phyloP scores from a whole-genome alignment of 2,888 invertebrate genomes.

The Drosophila anceps region DNA sequence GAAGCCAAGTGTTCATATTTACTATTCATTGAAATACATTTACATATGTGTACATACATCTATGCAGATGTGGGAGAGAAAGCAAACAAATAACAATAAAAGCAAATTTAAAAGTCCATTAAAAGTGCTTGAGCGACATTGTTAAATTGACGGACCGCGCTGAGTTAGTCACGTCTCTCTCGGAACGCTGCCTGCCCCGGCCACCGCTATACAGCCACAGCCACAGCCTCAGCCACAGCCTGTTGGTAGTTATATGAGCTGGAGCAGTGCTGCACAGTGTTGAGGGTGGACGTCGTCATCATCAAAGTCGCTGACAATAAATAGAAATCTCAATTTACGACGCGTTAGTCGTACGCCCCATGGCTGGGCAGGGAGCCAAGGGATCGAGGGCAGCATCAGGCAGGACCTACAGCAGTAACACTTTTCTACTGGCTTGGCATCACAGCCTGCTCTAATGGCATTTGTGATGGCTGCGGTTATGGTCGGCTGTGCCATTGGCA shows the following conservation, averaged over 20 bases:
- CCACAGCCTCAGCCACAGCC: background rate
- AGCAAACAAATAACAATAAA: slow-evolving; percentile 68
- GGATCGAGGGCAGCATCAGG: background rate
- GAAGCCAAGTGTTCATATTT: slow-evolving; percentile 22
- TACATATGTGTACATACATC: background rate
- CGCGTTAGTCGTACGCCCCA: slow-evolving; percentile 64
- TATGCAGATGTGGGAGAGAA: slow-evolving; percentile 10
- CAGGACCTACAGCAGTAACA: slow-evolving; percentile 21
- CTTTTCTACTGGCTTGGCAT: slow-evolving; percentile 41
- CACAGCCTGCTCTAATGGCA: slow-evolving; percentile 74
- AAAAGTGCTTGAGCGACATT: slow-evolving; percentile 76
- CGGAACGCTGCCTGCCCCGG: background rate
- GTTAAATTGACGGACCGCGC: slow-evolving; percentile 67
- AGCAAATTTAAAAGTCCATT: slow-evolving; percentile 81
- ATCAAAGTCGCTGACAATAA: slow-evolving; percentile 69
- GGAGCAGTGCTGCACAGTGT: slow-evolving; percentile 26
- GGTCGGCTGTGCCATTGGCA: slow-evolving; percentile 52
- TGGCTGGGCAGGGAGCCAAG: background rate
- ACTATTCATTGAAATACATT: background rate
- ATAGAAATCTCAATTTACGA: slow-evolving; percentile 81
- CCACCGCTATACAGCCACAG: too few species aligned
- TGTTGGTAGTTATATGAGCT: slow-evolving; percentile 45
- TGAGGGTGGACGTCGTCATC: slow-evolving; percentile 41
- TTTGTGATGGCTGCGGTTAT: slow-evolving; percentile 79
- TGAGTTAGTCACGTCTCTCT: slow-evolving; percentile 55